These are phyloP conservation scores for Picathartes gymnocephalus DNA, from an alignment of 2,113 vertebrate species.

Conservation along the genomic window DNA sequence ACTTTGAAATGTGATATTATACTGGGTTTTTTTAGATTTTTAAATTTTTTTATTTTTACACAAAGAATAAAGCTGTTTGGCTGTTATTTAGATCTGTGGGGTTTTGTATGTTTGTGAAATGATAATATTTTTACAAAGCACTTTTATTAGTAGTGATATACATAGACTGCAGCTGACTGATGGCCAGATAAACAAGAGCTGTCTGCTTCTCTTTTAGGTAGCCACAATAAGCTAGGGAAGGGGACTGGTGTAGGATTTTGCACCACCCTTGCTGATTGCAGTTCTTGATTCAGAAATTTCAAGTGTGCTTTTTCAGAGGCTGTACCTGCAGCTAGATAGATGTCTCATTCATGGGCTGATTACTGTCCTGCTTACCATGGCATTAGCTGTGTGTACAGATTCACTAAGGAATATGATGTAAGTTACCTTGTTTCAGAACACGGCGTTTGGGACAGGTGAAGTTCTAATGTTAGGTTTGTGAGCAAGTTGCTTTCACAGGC, in stretches of 20 bases:
- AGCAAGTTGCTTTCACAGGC: neutral
- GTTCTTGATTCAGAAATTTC: neutral
- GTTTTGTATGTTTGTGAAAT: neutral
- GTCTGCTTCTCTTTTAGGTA: neutral
- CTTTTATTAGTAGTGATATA: neutral
- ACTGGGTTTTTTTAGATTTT: neutral
- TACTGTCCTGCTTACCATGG: neutral
- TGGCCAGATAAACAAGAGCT: neutral
- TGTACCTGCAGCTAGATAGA: neutral
- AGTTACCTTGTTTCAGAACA: neutral
- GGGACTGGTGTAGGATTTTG: neutral
- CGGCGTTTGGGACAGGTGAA: neutral
- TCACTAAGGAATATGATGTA: fast-evolving
- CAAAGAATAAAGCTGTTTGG: neutral
- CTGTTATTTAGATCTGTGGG: neutral
- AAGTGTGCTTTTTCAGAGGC: neutral
- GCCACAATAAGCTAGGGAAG: neutral
- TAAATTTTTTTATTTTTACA: neutral
- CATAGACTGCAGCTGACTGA: neutral
- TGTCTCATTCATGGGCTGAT: neutral
- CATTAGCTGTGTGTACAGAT: neutral
- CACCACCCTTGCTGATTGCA: neutral
- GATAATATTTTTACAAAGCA: neutral
- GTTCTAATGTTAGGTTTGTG: neutral
- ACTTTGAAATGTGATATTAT: neutral